Evolutionary conservation across 2,888 invertebrate genomes (phyloP).

Genomic region (Ectemnius lituratus): DNA sequence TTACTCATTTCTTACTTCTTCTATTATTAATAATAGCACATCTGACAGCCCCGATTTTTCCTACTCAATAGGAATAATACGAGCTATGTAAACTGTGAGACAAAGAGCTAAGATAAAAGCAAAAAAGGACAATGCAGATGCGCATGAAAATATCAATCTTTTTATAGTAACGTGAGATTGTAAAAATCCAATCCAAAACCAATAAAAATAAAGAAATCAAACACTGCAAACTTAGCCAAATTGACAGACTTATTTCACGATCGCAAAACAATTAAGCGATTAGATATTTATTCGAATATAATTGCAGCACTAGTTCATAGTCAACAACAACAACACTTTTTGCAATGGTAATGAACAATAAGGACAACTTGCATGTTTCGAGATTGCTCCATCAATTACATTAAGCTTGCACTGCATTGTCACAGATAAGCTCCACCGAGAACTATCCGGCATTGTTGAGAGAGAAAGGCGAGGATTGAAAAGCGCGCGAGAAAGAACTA

Average conservation of each 20-base stretch:
- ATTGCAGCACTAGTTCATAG: conserved; percentile 72
- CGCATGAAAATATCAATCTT: too few relatives aligned
- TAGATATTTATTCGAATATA: conserved; percentile 63
- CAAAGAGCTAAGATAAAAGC: too few relatives aligned
- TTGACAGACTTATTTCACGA: conserved; percentile 74
- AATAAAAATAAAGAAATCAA: conserved; percentile 57
- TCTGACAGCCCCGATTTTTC: too few relatives aligned
- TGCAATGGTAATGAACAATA: conserved; percentile 70
- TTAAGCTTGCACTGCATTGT: conserved; percentile 22
- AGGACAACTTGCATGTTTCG: not conserved
- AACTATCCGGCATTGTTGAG: conserved; percentile 22
- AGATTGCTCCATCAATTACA: not conserved
- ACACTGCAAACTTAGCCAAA: conserved; percentile 43
- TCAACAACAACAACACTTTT: conserved; percentile 78
- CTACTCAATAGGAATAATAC: too few relatives aligned
- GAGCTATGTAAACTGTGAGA: too few relatives aligned
- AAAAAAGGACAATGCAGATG: too few relatives aligned
- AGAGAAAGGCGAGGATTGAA: too few relatives aligned
- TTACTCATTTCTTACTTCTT: too few relatives aligned
- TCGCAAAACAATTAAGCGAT: conserved; percentile 71
- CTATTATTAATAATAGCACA: too few relatives aligned
- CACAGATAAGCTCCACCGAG: conserved; percentile 79
- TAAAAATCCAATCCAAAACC: conserved; percentile 52
- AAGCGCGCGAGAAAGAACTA: too few relatives aligned
- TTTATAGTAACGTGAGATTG: conserved; percentile 52